Percentiles rank a stretch among this genome's conserved stretches.
These are phyloP conservation scores for Bradynema listronoti DNA, from an alignment of 1,140 invertebrate genomes.

Conservation along the genomic window DNA sequence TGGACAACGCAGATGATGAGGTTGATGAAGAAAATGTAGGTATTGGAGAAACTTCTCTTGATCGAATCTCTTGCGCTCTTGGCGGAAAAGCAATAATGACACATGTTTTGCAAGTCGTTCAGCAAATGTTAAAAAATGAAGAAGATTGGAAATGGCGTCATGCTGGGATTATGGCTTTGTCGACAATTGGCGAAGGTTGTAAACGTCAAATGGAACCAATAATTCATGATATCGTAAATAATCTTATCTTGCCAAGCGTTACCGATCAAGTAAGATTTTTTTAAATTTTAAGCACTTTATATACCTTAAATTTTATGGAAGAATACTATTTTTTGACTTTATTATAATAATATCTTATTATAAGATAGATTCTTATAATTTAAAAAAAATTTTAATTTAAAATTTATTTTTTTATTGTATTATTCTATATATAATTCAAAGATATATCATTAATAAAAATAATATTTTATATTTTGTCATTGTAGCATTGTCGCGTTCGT, in stretches of 20 bases:
- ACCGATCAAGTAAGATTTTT: constrained; percentile 67
- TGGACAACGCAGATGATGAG: constrained; percentile 71
- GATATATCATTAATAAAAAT: not conserved
- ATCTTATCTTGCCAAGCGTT: constrained; percentile 74
- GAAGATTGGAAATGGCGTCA: constrained; percentile 68
- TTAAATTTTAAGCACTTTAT: constrained; percentile 59
- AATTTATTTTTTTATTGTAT: too few relatives aligned
- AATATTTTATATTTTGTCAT: constrained; percentile 20
- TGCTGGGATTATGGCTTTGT: constrained; percentile 94
- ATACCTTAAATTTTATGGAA: constrained; percentile 15
- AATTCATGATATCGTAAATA: constrained; percentile 79
- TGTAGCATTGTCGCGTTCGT: constrained; percentile 75
- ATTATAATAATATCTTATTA: constrained; percentile 58
- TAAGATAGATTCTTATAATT: not conserved
- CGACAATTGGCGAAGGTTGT: constrained; percentile 71
- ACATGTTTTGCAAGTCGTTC: constrained; percentile 69
- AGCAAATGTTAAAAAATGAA: constrained; percentile 44
- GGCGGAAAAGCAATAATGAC: constrained; percentile 90
- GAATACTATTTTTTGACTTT: constrained; percentile 31
- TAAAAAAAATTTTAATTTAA: too few relatives aligned
- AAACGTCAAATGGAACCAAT: constrained; percentile 74
- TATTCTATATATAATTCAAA: too few relatives aligned
- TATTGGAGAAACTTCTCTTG: constrained; percentile 88
- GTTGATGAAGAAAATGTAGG: constrained; percentile 82
- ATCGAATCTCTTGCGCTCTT: constrained; percentile 86